Conservation (phyloP, 2,888 invertebrate genomes). For the Lochmaea capreae region DNA sequence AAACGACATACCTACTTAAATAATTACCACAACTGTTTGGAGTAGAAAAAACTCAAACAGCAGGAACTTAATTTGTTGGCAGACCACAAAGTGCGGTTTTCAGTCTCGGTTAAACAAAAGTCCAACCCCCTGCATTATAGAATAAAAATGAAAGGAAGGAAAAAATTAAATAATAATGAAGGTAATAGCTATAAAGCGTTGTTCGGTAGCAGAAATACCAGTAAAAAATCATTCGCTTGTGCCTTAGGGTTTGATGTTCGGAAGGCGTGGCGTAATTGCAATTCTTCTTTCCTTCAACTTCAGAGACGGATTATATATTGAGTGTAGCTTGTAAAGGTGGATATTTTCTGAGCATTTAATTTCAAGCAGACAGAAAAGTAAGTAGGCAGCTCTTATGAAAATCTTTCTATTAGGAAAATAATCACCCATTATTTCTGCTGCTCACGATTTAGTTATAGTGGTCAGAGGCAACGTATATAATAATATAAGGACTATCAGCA, state of each 20-base stretch:
- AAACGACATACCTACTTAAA: not conserved
- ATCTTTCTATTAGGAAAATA: too few relatives aligned
- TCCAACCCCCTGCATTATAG: conserved; percentile 29
- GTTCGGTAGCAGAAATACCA: conserved; percentile 39
- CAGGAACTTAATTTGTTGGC: conserved; percentile 21
- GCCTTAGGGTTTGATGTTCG: conserved; percentile 36
- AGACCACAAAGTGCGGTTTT: conserved; percentile 21
- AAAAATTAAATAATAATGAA: conserved; percentile 34
- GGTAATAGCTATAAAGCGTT: conserved; percentile 36
- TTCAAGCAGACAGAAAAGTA: too few relatives aligned
- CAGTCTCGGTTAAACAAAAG: conserved; percentile 11
- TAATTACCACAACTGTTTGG: conserved; percentile 10
- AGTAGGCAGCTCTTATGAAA: too few relatives aligned
- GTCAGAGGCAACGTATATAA: too few relatives aligned
- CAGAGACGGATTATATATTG: not conserved
- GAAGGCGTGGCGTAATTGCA: conserved; percentile 45
- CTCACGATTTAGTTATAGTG: too few relatives aligned
- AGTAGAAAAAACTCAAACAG: conserved; percentile 2
- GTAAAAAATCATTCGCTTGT: conserved; percentile 38
- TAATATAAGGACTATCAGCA: too few relatives aligned
- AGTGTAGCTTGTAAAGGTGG: not conserved
- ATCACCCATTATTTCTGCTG: too few relatives aligned
- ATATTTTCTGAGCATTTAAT: too few relatives aligned
- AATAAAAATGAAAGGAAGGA: conserved; percentile 36
- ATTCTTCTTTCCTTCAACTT: not conserved